Percentiles rank a stretch among this genome's conserved stretches.
These are phyloP conservation scores for Hirundichthys speculiger DNA, from an alignment of 2,113 vertebrate species.

Conservation along the genomic window DNA sequence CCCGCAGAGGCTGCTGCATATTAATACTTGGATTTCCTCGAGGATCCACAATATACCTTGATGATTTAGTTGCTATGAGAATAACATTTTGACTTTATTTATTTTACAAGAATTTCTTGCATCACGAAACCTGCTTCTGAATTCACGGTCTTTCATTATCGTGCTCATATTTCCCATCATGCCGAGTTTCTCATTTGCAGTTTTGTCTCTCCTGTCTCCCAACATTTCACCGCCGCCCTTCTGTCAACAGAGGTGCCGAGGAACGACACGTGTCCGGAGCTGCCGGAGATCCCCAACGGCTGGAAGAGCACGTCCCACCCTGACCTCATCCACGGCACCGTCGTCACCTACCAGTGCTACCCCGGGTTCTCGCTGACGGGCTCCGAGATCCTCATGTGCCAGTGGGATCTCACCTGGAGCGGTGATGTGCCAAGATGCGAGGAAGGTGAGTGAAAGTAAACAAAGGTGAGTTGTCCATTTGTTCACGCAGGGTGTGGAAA, in stretches of 20 bases:
- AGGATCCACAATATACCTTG: conserved; percentile 4
- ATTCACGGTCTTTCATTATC: background rate
- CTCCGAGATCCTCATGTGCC: conserved; percentile 95
- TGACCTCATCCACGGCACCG: conserved; percentile 92
- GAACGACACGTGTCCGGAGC: conserved; percentile 95
- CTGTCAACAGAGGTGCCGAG: conserved; percentile 89
- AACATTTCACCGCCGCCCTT: background rate
- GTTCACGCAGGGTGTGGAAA: no score
- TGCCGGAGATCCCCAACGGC: conserved; percentile 93
- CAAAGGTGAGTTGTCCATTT: no score
- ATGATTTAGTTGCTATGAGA: conserved; percentile 2
- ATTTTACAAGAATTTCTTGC: background rate
- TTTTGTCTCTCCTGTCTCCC: background rate
- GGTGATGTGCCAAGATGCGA: conserved; percentile 92
- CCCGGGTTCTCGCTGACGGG: conserved; percentile 89
- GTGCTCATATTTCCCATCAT: background rate
- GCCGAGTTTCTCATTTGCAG: background rate
- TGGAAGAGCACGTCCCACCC: conserved; percentile 97
- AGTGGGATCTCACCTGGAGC: conserved; percentile 98
- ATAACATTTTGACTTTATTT: conserved; percentile 5
- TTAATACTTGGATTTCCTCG: conserved; percentile 19
- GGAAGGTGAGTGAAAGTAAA: conserved; percentile 83
- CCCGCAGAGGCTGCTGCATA: conserved; percentile 23
- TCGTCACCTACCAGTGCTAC: conserved; percentile 97
- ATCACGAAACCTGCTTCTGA: conserved; percentile 2